Conservation (phyloP, 1,140 invertebrate species). For the Drosophila navojoa region DNA sequence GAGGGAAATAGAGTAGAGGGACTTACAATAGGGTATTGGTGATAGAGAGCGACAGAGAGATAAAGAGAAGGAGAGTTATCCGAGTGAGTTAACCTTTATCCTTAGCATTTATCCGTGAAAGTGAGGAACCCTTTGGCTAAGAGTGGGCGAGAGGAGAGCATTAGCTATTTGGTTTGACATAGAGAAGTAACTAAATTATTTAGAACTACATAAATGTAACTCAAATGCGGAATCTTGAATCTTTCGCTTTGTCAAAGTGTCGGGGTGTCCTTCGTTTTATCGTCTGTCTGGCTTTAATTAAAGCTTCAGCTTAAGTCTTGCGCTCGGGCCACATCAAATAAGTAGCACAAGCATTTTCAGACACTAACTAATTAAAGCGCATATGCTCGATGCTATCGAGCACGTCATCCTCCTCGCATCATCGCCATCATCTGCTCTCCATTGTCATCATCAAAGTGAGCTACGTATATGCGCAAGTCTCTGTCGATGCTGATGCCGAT, state of each 20-base stretch:
- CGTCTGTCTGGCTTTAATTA: too few species aligned
- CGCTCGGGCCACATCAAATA: not conserved
- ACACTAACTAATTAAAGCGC: slow-evolving; percentile 40
- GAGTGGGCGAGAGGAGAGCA: too few species aligned
- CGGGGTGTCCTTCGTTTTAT: too few species aligned
- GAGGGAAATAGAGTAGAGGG: too few species aligned
- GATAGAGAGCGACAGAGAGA: not conserved
- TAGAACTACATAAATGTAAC: not conserved
- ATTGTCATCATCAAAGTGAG: slow-evolving; percentile 45
- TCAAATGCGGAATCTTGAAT: not conserved
- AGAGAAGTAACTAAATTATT: too few species aligned
- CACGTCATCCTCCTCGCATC: slow-evolving; percentile 54
- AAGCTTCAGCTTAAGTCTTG: not conserved
- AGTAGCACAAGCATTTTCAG: not conserved
- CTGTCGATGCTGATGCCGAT: too few species aligned
- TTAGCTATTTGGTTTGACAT: too few species aligned
- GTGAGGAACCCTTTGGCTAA: too few species aligned
- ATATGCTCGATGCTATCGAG: slow-evolving; percentile 63
- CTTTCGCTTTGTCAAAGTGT: too few species aligned
- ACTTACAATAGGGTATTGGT: too few species aligned
- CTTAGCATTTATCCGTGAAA: too few species aligned
- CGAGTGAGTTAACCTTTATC: too few species aligned
- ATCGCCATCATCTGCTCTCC: slow-evolving; percentile 29
- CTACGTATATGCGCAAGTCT: slow-evolving; percentile 18
- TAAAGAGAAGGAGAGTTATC: not conserved